phyloP scores from a whole-genome alignment of 2,888 invertebrate genomes.

The Thereva unica region DNA sequence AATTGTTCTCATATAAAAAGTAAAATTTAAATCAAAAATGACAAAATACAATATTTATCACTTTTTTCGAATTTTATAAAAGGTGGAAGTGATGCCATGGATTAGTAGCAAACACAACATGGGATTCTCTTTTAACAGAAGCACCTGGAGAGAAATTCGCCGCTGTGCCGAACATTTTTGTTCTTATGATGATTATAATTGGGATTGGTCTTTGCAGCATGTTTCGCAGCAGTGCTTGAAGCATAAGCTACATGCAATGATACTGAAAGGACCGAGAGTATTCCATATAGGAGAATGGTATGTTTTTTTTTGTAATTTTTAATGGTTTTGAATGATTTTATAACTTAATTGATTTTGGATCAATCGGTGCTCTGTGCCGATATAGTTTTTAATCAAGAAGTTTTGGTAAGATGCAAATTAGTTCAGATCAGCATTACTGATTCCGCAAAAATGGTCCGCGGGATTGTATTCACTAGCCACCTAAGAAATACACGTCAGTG shows the following conservation, averaged over 20 bases:
- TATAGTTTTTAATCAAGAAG: no score
- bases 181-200: conserved; percentile 97
- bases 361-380: no score
- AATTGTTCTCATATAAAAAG: no score
- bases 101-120: conserved; percentile 98
- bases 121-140: conserved; percentile 94
- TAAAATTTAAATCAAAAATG: no score
- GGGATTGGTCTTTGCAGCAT: conserved; percentile 97
- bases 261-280: conserved; percentile 90
- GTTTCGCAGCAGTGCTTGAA: conserved; percentile 82
- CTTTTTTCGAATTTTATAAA: not conserved
- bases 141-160: conserved; percentile 83
- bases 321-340: no score
- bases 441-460: no score
- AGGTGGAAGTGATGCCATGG: conserved; percentile 93
- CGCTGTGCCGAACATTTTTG: conserved; percentile 86
- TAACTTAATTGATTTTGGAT: no score
- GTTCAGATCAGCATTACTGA: no score
- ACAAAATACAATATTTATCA: no score
- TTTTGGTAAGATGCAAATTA: no score
- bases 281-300: conserved; percentile 99
- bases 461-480: no score
- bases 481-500: no score
- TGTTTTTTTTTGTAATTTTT: conserved; percentile 50
- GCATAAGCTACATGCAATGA: conserved; percentile 80